These are phyloP conservation scores for Ochropacha duplaris DNA, from an alignment of 2,888 invertebrate species.

Conservation along the genomic window DNA sequence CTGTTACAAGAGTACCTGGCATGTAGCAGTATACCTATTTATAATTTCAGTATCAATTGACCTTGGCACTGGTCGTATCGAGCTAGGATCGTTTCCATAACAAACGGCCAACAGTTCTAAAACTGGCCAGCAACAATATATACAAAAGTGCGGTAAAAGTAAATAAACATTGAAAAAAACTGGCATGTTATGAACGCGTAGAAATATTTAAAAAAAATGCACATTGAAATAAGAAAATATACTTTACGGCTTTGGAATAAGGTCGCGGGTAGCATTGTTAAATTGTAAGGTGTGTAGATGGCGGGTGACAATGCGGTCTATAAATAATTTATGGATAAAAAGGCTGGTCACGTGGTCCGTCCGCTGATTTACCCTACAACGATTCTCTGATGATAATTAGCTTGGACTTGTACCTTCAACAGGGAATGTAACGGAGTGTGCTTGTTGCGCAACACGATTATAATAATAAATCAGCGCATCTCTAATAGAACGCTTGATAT, in stretches of 20 bases:
- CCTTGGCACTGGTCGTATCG: slow-evolving; percentile 12
- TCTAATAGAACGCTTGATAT: background rate
- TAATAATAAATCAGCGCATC: background rate
- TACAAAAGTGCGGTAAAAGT: slow-evolving; percentile 21
- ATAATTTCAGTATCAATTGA: background rate
- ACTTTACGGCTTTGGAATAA: slow-evolving; percentile 15
- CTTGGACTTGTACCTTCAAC: slow-evolving; percentile 17
- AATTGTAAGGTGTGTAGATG: slow-evolving; percentile 31
- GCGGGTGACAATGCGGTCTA: slow-evolving; percentile 44
- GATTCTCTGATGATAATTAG: slow-evolving; percentile 43
- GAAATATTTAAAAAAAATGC: background rate
- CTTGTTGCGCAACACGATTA: background rate
- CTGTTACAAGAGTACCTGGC: too few species aligned
- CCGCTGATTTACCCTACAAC: slow-evolving; percentile 29
- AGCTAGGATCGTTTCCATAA: background rate
- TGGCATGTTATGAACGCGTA: slow-evolving; percentile 15
- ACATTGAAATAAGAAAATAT: slow-evolving; percentile 4
- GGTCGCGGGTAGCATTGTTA: slow-evolving; percentile 4
- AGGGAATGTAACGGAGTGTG: slow-evolving; percentile 13
- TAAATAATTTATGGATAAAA: slow-evolving; percentile 52
- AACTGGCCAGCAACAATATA: slow-evolving; percentile 22
- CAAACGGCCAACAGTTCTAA: slow-evolving; percentile 27
- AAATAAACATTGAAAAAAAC: slow-evolving; percentile 36
- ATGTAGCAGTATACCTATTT: background rate
- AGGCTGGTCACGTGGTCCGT: slow-evolving; percentile 38